Conservation (phyloP, 1,140 invertebrate species). For the Sminthurides bifidus region DNA sequence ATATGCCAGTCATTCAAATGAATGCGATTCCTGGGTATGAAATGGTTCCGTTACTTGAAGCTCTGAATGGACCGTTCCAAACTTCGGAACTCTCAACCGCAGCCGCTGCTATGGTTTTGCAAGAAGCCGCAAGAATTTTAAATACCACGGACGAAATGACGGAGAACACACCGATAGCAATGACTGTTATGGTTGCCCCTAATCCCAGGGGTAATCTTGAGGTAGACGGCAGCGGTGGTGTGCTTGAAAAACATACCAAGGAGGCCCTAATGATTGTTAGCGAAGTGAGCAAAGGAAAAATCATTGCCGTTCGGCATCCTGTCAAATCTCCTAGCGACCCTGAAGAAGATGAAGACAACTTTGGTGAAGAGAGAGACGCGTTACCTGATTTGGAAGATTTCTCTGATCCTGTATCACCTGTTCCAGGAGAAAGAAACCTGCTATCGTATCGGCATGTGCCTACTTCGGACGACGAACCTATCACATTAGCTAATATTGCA, state of each 20-base stretch:
- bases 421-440: slow-evolving; percentile 3
- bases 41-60: slow-evolving; percentile 90
- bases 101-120: slow-evolving; percentile 14
- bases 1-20: slow-evolving; percentile 38
- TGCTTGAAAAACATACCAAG: slow-evolving; percentile 1
- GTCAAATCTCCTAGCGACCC: slow-evolving; percentile 21
- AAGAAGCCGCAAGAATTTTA: slow-evolving; percentile 21
- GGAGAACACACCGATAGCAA: slow-evolving; percentile 20
- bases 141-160: slow-evolving; percentile 15
- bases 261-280: slow-evolving; percentile 5
- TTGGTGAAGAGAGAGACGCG: slow-evolving; percentile 16
- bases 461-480: slow-evolving; percentile 5
- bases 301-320: neutral
- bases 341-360: slow-evolving; percentile 21
- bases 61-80: slow-evolving; percentile 82
- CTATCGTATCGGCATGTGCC: slow-evolving; percentile 7
- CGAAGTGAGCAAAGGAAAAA: slow-evolving; percentile 2
- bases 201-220: neutral
- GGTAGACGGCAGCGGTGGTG: neutral
- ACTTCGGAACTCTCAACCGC: slow-evolving; percentile 45
- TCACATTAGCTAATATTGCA: slow-evolving; percentile 17
- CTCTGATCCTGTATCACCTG: slow-evolving; percentile 5
- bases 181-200: slow-evolving; percentile 28
- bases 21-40: slow-evolving; percentile 92
- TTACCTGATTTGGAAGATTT: slow-evolving; percentile 24